Evolutionary conservation across 2,113 vertebrate species (phyloP).

Genomic region (Oryzias woworae): DNA sequence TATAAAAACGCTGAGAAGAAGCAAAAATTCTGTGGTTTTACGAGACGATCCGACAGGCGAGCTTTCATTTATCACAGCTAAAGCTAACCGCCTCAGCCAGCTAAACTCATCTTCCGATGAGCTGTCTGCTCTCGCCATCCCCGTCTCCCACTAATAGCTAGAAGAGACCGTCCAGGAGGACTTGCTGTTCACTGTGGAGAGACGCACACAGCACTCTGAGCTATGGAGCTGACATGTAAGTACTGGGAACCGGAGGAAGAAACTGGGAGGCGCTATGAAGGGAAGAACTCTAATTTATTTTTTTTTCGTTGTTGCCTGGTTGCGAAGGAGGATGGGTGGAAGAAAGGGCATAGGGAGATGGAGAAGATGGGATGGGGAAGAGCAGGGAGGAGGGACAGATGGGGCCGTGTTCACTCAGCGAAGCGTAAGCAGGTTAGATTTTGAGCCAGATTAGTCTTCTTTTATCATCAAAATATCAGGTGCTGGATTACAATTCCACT

Average conservation of each 20-base stretch:
- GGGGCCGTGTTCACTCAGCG: constrained; percentile 43
- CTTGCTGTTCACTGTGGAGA: constrained; percentile 59
- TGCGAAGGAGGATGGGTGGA: constrained; percentile 35
- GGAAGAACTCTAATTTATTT: constrained; percentile 49
- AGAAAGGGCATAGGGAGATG: constrained; percentile 44
- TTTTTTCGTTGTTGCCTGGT: constrained; percentile 49
- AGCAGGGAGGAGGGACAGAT: constrained; percentile 50
- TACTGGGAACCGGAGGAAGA: constrained; percentile 40
- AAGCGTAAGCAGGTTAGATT: constrained; percentile 71
- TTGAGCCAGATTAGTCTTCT: constrained; percentile 54
- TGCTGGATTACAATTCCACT: constrained; percentile 40
- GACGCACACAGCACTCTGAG: constrained; percentile 50
- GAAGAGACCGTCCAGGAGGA: constrained; percentile 23
- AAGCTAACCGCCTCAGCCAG: constrained; percentile 46
- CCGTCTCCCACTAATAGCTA: constrained; percentile 22
- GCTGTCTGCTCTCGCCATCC: constrained; percentile 37
- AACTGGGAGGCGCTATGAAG: constrained; percentile 30
- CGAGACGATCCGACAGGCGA: constrained; percentile 42
- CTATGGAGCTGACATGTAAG: constrained; percentile 81
- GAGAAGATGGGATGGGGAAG: constrained; percentile 61
- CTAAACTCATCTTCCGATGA: constrained; percentile 35
- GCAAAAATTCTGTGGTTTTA: constrained; percentile 32
- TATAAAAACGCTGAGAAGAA: constrained; percentile 8
- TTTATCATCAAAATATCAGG: constrained; percentile 50
- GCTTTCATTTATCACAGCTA: constrained; percentile 48